phyloP scores from a whole-genome alignment of 30 jellyfish, hydroid and myxozoan genomes.

The Clytia hemisphaerica region DNA sequence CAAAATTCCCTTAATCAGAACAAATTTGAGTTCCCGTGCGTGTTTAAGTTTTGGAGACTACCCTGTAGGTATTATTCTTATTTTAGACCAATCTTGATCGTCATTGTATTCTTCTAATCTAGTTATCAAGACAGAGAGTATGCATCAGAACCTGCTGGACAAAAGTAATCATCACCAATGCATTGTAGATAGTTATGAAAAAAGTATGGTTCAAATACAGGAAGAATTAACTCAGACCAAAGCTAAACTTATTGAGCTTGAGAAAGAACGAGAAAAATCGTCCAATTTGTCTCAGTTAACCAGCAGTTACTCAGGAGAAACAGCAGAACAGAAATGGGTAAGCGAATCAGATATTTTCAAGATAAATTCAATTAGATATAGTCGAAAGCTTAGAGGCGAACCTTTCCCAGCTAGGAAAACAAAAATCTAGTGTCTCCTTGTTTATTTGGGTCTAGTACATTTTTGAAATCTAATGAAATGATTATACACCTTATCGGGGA shows the following conservation, averaged over 20 bases:
- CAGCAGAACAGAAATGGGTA: background rate
- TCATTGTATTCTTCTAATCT: background rate
- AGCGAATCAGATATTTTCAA: background rate
- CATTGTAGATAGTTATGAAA: background rate
- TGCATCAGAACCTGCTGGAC: conserved; percentile 8
- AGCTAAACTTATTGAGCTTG: conserved; percentile 2
- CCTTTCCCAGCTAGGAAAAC: no score
- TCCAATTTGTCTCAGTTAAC: no score
- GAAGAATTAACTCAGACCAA: background rate
- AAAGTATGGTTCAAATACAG: background rate
- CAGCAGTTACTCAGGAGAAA: background rate
- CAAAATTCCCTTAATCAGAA: no score
- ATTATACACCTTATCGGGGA: no score
- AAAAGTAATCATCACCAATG: conserved; percentile 3
- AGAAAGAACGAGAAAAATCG: background rate
- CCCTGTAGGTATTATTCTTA: no score
- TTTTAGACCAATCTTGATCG: background rate
- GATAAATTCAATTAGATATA: background rate
- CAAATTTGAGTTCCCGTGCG: no score
- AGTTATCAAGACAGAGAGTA: conserved; percentile 25
- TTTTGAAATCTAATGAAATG: no score
- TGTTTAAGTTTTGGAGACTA: no score
- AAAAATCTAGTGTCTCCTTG: no score
- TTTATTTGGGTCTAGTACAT: no score
- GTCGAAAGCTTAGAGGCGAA: background rate